These are phyloP conservation scores for Sebastes matsubarae DNA, from an alignment of 2,797 vertebrate species.

Conservation along the genomic window DNA sequence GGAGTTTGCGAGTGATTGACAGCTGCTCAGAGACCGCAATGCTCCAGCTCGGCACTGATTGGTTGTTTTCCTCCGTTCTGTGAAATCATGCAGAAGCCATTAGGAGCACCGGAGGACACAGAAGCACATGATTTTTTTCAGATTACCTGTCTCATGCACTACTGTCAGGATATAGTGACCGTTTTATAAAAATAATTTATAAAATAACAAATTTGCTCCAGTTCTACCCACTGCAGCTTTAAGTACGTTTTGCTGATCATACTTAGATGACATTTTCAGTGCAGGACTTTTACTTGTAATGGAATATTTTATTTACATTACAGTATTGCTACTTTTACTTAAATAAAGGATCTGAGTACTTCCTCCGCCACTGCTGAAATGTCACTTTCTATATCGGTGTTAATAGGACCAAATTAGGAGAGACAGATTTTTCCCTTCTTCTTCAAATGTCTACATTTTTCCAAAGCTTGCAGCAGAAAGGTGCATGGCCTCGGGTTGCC, in stretches of 20 bases:
- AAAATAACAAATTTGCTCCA: too few relatives aligned
- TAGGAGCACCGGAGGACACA: too few relatives aligned
- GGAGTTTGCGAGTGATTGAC: neutral
- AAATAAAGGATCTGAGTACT: neutral
- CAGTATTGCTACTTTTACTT: neutral
- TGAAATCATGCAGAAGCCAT: too few relatives aligned
- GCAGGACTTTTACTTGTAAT: neutral
- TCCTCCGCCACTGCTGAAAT: neutral
- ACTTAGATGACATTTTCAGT: neutral
- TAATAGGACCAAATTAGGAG: constrained; percentile 2
- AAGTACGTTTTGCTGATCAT: neutral
- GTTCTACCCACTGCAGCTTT: too few relatives aligned
- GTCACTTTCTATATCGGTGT: neutral
- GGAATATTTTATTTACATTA: neutral
- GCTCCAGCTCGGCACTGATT: too few relatives aligned
- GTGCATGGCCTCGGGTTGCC: constrained; percentile 63
- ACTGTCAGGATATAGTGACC: too few relatives aligned
- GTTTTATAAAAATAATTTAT: too few relatives aligned
- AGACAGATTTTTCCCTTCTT: constrained; percentile 16
- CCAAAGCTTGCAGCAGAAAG: constrained; percentile 27
- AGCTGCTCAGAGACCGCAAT: too few relatives aligned
- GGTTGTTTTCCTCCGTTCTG: too few relatives aligned
- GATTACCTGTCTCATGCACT: too few relatives aligned
- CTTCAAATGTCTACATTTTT: constrained; percentile 30
- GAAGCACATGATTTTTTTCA: too few relatives aligned